Conservation (phyloP, 2,888 invertebrate genomes). For the Drosophila limbata region DNA sequence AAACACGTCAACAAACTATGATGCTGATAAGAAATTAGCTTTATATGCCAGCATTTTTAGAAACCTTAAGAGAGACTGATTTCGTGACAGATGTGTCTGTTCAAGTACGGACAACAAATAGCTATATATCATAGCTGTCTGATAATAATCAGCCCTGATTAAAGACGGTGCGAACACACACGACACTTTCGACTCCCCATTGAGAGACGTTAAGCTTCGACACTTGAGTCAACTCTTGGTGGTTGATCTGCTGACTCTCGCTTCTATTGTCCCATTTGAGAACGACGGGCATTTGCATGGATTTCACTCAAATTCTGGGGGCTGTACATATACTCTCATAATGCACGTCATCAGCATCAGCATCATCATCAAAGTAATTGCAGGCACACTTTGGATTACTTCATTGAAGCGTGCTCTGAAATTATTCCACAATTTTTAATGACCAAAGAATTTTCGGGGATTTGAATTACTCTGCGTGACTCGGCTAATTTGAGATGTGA, state of each 20-base stretch:
- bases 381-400: constrained; percentile 54
- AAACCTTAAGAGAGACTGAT: background rate
- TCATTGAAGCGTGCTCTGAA: constrained; percentile 63
- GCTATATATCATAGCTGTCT: constrained; percentile 65
- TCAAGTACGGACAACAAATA: constrained; percentile 40
- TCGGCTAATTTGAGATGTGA: constrained; percentile 38
- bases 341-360: constrained; percentile 24
- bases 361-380: constrained; percentile 73
- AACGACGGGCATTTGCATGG: constrained; percentile 31
- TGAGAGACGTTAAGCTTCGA: constrained; percentile 31
- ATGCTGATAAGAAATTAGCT: constrained; percentile 3
- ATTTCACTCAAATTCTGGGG: constrained; percentile 7
- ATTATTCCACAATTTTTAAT: constrained; percentile 64
- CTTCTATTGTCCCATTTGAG: constrained; percentile 44
- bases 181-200: constrained; percentile 29
- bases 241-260: constrained; percentile 70
- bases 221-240: constrained; percentile 43
- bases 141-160: constrained; percentile 72
- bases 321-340: constrained; percentile 7
- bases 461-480: constrained; percentile 43
- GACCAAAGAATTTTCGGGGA: constrained; percentile 21
- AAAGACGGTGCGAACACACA: constrained; percentile 44
- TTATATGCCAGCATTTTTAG: constrained; percentile 1
- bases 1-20: too few relatives aligned
- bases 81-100: constrained; percentile 42